These are phyloP conservation scores for Artibeus lituratus DNA, from an alignment of 2,797 vertebrate species.

Conservation along the genomic window DNA sequence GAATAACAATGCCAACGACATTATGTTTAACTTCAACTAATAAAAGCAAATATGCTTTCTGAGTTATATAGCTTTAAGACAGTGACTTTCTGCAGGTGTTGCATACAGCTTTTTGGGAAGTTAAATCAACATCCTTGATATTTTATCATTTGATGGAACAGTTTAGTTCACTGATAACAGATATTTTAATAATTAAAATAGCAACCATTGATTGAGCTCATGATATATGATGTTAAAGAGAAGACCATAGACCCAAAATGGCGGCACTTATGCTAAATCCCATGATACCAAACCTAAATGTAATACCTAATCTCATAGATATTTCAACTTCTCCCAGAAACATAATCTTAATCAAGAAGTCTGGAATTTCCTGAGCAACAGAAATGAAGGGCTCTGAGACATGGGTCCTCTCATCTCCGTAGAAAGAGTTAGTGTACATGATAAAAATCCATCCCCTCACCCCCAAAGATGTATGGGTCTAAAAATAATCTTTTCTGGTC, in stretches of 20 bases:
- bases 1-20: background rate
- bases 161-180: background rate
- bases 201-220: background rate
- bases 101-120: background rate
- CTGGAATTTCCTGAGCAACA: background rate
- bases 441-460: background rate
- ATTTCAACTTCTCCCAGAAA: background rate
- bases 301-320: background rate
- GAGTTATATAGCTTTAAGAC: background rate
- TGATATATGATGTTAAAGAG: background rate
- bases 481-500: background rate
- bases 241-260: background rate
- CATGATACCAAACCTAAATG: background rate
- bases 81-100: background rate
- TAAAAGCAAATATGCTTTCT: background rate
- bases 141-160: background rate
- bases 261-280: background rate
- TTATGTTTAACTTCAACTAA: background rate
- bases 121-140: background rate
- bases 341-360: background rate
- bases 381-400: background rate
- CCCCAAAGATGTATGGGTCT: background rate
- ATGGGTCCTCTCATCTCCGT: background rate
- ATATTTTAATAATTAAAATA: background rate
- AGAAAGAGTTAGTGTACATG: background rate